Conservation (phyloP, 2,113 vertebrate species). For the Alethe castanea region DNA sequence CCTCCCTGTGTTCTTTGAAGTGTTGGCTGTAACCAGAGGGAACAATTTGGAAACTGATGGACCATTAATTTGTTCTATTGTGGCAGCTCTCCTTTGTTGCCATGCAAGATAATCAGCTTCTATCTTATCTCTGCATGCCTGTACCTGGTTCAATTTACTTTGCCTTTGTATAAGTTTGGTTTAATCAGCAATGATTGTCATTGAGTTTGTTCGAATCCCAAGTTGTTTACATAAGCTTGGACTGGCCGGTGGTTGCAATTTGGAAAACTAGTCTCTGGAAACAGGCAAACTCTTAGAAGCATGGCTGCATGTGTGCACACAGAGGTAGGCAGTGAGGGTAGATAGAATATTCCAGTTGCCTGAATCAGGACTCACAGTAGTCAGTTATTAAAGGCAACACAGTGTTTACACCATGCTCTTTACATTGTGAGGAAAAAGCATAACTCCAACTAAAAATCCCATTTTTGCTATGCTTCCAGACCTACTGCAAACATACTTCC, state of each 20-base stretch:
- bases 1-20: background rate
- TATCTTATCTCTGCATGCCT: slow-evolving; percentile 22
- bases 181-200: slow-evolving; percentile 36
- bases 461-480: background rate
- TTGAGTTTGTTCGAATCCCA: background rate
- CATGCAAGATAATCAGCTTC: background rate
- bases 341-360: background rate
- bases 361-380: background rate
- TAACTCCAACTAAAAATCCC: background rate
- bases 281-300: background rate
- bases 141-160: slow-evolving; percentile 44
- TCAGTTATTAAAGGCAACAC: background rate
- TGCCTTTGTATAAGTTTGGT: slow-evolving; percentile 1
- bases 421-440: background rate
- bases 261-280: background rate
- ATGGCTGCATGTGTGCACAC: background rate
- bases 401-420: background rate
- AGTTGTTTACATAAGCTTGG: slow-evolving; percentile 11
- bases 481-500: background rate
- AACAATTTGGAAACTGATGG: background rate
- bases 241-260: background rate
- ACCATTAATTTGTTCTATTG: background rate
- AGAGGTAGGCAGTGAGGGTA: background rate
- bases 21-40: background rate
- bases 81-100: slow-evolving; percentile 14